These are phyloP conservation scores for Bos taurus DNA, from an alignment of 2,113 vertebrate species.

Conservation along the genomic window ARS-UCD2.0 NC_037328.1:58584001-58584500, in stretches of 20 bases:
- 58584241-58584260: not conserved
- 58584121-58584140: not conserved
- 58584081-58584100: not conserved
- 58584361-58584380: not conserved
- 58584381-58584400: not conserved
- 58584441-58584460: not conserved
- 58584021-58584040: not conserved
- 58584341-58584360: not conserved
- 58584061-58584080: conserved; percentile 2
- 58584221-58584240: not conserved
- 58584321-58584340: not conserved
- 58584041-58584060: not conserved
- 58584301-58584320: not conserved
- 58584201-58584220: not conserved
- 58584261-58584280: not conserved
- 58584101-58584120: not conserved
- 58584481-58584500: conserved; percentile 26
- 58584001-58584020: not conserved
- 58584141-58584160: not conserved
- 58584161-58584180: not conserved
- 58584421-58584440: not conserved
- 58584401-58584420: not conserved
- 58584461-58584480: not conserved
- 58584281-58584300: not conserved
- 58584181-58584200: not conserved